Conservation (phyloP, 1,140 invertebrate species). For the Andrena cerasifolii region DNA sequence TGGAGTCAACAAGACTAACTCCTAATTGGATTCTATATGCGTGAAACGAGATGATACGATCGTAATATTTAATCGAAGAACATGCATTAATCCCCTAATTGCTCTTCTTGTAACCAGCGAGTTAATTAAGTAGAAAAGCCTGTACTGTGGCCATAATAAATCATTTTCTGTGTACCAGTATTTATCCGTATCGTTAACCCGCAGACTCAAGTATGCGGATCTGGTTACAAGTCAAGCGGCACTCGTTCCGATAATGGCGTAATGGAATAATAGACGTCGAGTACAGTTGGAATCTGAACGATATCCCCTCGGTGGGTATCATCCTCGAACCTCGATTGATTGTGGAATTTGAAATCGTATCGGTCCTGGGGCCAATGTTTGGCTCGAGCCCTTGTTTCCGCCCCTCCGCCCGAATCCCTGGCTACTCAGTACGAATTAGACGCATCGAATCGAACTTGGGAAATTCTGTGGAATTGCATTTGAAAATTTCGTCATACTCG, state of each 20-base stretch:
- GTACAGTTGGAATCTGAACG: slow-evolving; percentile 20
- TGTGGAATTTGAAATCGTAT: slow-evolving; percentile 26
- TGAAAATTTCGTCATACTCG: too few species aligned
- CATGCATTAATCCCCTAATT: neutral
- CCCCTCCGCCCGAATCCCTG: too few species aligned
- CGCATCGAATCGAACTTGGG: too few species aligned
- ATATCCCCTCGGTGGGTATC: neutral
- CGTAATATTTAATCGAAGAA: too few species aligned
- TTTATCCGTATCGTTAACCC: slow-evolving; percentile 29
- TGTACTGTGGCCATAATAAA: slow-evolving; percentile 3
- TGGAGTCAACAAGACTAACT: too few species aligned
- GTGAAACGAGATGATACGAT: too few species aligned
- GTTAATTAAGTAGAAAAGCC: slow-evolving; percentile 17
- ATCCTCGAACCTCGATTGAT: too few species aligned
- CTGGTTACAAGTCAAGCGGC: slow-evolving; percentile 27
- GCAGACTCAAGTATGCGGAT: slow-evolving; percentile 1
- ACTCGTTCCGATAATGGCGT: slow-evolving; percentile 15
- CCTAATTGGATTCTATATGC: too few species aligned
- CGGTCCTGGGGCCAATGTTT: too few species aligned
- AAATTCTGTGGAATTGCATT: too few species aligned
- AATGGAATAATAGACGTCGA: slow-evolving; percentile 39
- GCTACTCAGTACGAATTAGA: too few species aligned
- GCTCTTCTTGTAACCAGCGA: neutral
- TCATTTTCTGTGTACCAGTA: slow-evolving; percentile 21
- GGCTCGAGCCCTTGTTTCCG: too few species aligned